Base-by-base conservation (phyloP, 2,113 vertebrate genomes). In the Coracopsis vasa region DNA sequence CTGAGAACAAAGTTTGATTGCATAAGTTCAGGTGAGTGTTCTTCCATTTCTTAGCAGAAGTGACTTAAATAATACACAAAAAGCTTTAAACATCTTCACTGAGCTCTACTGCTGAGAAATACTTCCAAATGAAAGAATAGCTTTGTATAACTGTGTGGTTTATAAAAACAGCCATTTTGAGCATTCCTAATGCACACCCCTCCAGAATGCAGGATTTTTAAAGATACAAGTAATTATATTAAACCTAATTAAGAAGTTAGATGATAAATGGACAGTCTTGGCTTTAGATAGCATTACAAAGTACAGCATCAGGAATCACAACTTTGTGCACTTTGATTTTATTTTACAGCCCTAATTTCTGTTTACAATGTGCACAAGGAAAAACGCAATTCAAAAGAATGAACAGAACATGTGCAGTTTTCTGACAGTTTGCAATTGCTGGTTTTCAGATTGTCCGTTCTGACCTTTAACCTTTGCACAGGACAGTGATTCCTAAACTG, bases 391-490 rank as follows among this genome's bases (percentile, higher is more conserved):
- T 58, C 66, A 41, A 74, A 91, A 75, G 39, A 64, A 82, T 27
- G 37, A 62, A 33, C 50, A 74, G 60, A 75, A 75, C 5, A 15
- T 35, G 44, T 0, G 1, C 42, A 41, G 9, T 48, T 48, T 80
- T 91, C 54, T 82, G 17, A 74, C 72, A 35, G 25, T 45, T 92
- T 58, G 64, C 25, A 90, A 86, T 10, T 50, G 77, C 67, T 62
- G 23, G 0, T 67, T 95, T 75, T 80, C 72, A 90, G 71, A 25
- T 72, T 70, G 73, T 50, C 28, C 77, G 15, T 56, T 60, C 45
- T 94, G 60, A 87, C 62, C 86, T 80, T 93, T 78, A 72, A 80
- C 71, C 72, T 87, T 67, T 94, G 86, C 80, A 85, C 86, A 90
- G 78, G 72, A 48, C 50, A 66, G 48, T 66, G 50, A 42, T 82